Base-by-base conservation (phyloP, 2,888 invertebrate species). In the Cylloceria caligata region DNA sequence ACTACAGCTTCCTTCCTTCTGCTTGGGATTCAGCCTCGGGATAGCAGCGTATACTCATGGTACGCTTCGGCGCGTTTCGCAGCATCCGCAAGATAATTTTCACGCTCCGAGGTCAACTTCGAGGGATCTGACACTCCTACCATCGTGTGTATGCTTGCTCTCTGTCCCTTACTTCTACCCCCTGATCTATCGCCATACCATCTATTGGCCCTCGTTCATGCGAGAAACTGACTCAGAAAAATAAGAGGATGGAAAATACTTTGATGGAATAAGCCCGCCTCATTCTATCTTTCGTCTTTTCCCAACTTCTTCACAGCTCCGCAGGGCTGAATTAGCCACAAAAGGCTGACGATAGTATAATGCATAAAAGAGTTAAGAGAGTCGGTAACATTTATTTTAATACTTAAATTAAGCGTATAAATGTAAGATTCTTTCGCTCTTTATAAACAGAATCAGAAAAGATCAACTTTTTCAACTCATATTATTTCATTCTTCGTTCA, bases 11-110 rank as follows among this genome's bases (percentile, higher is more conserved):
- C 36, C 60, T 68, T 52, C 60, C 55, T 45, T 36, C 60, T 39
- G 16, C 57, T 67, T 39, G 36, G 67, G 75, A 75, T 75, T 49
- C 67, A 67, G 69, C 57, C 39, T 62, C 68, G 47, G 67, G 64
- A 73, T 80, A 73, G 74, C 64, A 69, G 68, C 69, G 73, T 73
- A 73, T 64, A 64, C 68, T 77, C 67, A 69, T 49, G 49, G 64
- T 73, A 75, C 81, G 71, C 71, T 83, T 72, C 81, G 83, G 52
- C 62, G 85, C 73, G 72, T 84, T 82, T 80, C 78, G 80, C 81
- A 79, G 81, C 65, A 79, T 80, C 73, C 64, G 81, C 80, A 81
- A 80, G 80, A 85, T 85, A 83, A 85, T 85, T 85, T 85, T 83
- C 83, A 80, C 77, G 57, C 78, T 75, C 60, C 69, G 81, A 68